These are phyloP conservation scores for Paramormyrops kingsleyae DNA, from an alignment of 2,113 vertebrate species.

Conservation along the genomic window DNA sequence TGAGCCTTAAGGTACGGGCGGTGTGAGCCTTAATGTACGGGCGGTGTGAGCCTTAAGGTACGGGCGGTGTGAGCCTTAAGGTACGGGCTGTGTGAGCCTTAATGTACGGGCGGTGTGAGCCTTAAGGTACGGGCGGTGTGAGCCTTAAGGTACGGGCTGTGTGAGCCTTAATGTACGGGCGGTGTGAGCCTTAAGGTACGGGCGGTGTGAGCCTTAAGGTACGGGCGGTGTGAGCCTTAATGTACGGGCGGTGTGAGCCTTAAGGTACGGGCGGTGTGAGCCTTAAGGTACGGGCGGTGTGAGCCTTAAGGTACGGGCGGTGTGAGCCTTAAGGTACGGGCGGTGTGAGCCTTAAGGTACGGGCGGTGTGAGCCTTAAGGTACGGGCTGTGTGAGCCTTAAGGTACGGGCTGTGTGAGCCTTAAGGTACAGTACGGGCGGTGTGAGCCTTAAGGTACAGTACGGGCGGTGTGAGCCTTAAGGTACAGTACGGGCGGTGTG, in stretches of 20 bases:
- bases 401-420: background rate
- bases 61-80: background rate
- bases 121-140: background rate
- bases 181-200: too few relatives aligned
- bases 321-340: too few relatives aligned
- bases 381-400: background rate
- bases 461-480: background rate
- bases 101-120: background rate
- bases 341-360: background rate
- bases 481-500: background rate
- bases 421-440: too few relatives aligned
- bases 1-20: background rate
- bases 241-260: background rate
- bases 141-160: background rate
- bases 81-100: background rate
- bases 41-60: background rate
- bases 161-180: background rate
- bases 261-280: background rate
- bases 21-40: background rate
- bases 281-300: background rate
- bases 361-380: background rate
- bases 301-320: too few relatives aligned
- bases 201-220: too few relatives aligned
- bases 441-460: too few relatives aligned
- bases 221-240: background rate